Conservation (phyloP, 2,888 invertebrate genomes). For the Sarcophaga carnaria region DNA sequence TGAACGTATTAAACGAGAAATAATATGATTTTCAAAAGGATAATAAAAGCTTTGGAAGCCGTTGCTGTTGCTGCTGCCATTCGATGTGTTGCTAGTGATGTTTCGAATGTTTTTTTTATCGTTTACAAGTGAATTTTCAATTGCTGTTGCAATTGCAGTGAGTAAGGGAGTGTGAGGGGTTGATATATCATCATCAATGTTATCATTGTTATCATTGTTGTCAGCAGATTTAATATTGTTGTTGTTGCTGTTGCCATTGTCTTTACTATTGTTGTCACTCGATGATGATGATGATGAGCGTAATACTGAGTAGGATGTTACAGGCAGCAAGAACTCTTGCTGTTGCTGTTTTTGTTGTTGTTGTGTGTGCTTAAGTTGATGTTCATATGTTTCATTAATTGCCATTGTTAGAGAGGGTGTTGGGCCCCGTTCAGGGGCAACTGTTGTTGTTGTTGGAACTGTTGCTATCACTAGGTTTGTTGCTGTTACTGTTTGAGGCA, state of each 20-base stretch:
- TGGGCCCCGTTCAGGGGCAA: constrained; percentile 53
- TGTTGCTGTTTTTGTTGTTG: constrained; percentile 45
- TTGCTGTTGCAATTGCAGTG: constrained; percentile 26
- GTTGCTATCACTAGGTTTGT: constrained; percentile 29
- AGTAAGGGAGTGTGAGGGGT: background rate
- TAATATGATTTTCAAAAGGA: constrained; percentile 22
- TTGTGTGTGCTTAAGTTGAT: constrained; percentile 45
- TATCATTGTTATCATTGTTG: constrained; percentile 32
- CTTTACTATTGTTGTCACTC: constrained; percentile 34
- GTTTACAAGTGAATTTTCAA: constrained; percentile 37
- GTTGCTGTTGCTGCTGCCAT: background rate
- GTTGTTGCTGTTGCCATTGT: constrained; percentile 33
- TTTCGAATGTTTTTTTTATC: background rate
- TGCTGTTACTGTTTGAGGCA: constrained; percentile 71
- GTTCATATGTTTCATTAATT: constrained; percentile 20
- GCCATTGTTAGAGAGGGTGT: constrained; percentile 53
- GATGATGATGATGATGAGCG: constrained; percentile 31
- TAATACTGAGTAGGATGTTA: constrained; percentile 28
- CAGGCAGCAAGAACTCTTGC: constrained; percentile 28
- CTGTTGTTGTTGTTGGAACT: constrained; percentile 62
- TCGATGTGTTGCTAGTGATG: too few relatives aligned
- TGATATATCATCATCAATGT: constrained; percentile 54
- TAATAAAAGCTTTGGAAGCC: constrained; percentile 3
- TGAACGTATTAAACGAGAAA: constrained; percentile 59
- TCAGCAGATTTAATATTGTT: constrained; percentile 47